Conservation (phyloP, 2,113 vertebrate genomes). For the Ancistrus triradiatus region DNA sequence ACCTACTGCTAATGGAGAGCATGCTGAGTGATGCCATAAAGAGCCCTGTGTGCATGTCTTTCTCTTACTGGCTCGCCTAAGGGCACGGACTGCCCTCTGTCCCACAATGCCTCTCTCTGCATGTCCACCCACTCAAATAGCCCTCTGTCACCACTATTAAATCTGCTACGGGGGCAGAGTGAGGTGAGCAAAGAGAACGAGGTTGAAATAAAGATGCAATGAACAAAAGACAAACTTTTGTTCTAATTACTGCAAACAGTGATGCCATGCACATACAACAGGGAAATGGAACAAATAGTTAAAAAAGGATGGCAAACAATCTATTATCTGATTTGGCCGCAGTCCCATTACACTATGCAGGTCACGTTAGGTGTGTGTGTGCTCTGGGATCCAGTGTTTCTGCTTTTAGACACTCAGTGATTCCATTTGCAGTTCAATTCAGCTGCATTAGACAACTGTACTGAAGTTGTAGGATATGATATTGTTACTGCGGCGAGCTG, state of each 20-base stretch:
- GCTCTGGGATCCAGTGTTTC: background rate
- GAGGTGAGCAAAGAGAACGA: background rate
- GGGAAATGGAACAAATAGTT: background rate
- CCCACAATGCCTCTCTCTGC: slow-evolving; percentile 29
- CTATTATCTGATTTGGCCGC: background rate
- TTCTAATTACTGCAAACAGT: too few relatives aligned
- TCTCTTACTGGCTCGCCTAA: slow-evolving; percentile 15
- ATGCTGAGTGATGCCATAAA: slow-evolving; percentile 40
- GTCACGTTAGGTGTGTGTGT: background rate
- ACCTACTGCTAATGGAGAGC: slow-evolving; percentile 29
- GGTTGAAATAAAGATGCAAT: slow-evolving; percentile 1
- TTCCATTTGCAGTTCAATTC: background rate
- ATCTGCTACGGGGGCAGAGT: slow-evolving; percentile 32
- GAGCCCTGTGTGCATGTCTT: slow-evolving; percentile 14
- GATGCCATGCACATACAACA: slow-evolving; percentile 6
- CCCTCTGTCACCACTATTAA: slow-evolving; percentile 44
- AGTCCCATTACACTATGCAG: background rate
- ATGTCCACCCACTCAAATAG: slow-evolving; percentile 31
- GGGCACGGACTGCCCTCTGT: slow-evolving; percentile 1
- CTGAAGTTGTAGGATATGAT: background rate
- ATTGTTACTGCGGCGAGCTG: too few relatives aligned
- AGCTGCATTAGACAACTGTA: background rate
- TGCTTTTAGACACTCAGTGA: background rate
- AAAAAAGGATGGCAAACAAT: background rate
- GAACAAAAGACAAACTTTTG: background rate